Evolutionary conservation across 1,140 invertebrate species (phyloP).

Genomic region (Phymastichus coffea): DNA sequence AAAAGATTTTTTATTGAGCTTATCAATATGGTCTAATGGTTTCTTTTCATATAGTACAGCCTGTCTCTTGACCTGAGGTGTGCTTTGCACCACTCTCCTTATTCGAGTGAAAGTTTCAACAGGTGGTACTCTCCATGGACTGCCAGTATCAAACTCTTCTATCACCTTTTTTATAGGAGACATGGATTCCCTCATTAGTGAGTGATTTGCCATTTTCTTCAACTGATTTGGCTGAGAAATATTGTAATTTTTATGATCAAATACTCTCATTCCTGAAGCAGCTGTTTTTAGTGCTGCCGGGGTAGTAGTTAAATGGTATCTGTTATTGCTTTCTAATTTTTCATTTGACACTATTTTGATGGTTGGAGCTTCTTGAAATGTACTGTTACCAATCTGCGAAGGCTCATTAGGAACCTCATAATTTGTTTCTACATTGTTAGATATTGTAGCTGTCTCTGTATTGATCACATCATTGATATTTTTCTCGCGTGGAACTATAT

Average conservation of each 20-base stretch:
- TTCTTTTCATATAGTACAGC: conserved; percentile 2
- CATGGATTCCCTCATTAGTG: conserved; percentile 40
- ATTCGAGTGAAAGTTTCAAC: conserved; percentile 37
- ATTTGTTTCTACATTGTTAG: background rate
- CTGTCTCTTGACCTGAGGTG: conserved; percentile 35
- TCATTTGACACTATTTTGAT: conserved; percentile 23
- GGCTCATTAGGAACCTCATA: background rate
- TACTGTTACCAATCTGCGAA: background rate
- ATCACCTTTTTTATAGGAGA: conserved; percentile 39
- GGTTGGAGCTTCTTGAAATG: conserved; percentile 15
- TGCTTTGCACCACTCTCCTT: conserved; percentile 42
- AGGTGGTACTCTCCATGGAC: conserved; percentile 39
- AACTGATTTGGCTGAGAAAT: conserved; percentile 15
- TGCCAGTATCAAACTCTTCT: conserved; percentile 31
- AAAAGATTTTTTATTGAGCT: conserved; percentile 18
- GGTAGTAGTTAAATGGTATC: conserved; percentile 19
- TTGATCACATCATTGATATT: too few species aligned
- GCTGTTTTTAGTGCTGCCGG: conserved; percentile 22
- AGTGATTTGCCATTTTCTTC: conserved; percentile 35
- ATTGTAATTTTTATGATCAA: conserved; percentile 34
- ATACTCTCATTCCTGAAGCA: conserved; percentile 29
- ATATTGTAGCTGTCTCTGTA: too few species aligned
- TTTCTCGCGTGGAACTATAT: too few species aligned
- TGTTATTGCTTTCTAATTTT: conserved; percentile 19
- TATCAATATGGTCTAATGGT: background rate